These are phyloP conservation scores for Sparus aurata DNA, from an alignment of 2,797 vertebrate species.

Conservation along the genomic window DNA sequence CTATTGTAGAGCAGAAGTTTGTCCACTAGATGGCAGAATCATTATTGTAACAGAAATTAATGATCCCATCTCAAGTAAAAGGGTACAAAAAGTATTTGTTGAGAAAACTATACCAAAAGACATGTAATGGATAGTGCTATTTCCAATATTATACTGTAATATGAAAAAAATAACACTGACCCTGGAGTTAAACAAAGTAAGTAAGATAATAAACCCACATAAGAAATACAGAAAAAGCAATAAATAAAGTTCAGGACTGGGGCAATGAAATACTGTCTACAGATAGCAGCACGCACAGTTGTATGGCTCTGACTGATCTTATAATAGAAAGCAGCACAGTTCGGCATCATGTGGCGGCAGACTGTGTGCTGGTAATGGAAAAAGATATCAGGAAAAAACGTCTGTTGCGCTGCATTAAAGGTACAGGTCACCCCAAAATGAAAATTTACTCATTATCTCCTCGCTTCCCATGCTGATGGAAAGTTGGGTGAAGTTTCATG, in stretches of 20 bases:
- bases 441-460: too few species aligned
- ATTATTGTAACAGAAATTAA: background rate
- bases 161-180: background rate
- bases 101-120: background rate
- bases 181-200: background rate
- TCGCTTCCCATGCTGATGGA: too few species aligned
- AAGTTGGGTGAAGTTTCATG: too few species aligned
- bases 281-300: background rate
- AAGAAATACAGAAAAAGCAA: background rate
- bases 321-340: background rate
- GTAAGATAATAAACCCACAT: background rate
- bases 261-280: background rate
- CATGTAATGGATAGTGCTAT: background rate
- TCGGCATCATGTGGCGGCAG: background rate
- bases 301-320: background rate
- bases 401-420: background rate
- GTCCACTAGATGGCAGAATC: constrained; percentile 56
- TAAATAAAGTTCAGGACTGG: background rate
- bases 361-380: background rate
- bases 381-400: background rate
- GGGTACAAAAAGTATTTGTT: background rate
- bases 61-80: background rate
- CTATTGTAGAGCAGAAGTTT: background rate
- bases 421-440: too few species aligned
- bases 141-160: background rate